Evolutionary conservation across 2,888 invertebrate genomes (phyloP).

Genomic region (Neuroscelio doddi): DNA sequence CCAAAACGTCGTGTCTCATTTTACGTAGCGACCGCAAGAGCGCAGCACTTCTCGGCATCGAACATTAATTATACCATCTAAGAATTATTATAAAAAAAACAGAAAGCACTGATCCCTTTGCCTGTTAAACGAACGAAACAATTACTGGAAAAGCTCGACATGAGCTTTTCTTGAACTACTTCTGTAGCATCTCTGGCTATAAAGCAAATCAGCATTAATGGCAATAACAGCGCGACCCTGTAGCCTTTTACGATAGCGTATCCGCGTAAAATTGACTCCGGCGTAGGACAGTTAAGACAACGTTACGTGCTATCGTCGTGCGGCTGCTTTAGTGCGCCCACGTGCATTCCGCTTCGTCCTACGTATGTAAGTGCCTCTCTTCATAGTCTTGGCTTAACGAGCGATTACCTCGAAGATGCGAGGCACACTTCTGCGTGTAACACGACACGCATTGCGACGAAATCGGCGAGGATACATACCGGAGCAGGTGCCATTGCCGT

Average conservation of each 20-base stretch:
- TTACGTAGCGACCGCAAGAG: too few relatives aligned
- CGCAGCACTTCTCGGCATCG: too few relatives aligned
- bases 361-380: constrained; percentile 13
- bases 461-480: constrained; percentile 57
- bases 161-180: constrained; percentile 10
- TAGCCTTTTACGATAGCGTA: constrained; percentile 25
- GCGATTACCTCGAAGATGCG: constrained; percentile 33
- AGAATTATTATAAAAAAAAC: too few relatives aligned
- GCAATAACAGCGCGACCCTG: constrained; percentile 27
- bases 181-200: constrained; percentile 11
- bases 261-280: constrained; percentile 36
- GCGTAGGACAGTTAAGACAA: constrained; percentile 30
- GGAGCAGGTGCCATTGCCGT: constrained; percentile 51
- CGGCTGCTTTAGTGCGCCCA: constrained; percentile 26
- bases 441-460: constrained; percentile 44
- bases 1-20: too few relatives aligned
- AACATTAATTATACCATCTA: too few relatives aligned
- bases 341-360: constrained; percentile 24
- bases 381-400: constrained; percentile 36
- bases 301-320: constrained; percentile 22
- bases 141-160: constrained; percentile 26
- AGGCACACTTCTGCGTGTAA: constrained; percentile 30
- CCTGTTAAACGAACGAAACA: constrained; percentile 11
- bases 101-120: too few relatives aligned
- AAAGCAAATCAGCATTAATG: constrained; percentile 31